Percentiles rank a stretch among this genome's conserved stretches.
phyloP scores from a whole-genome alignment of 2,797 vertebrate genomes.

The Intellagama lesueurii region DNA sequence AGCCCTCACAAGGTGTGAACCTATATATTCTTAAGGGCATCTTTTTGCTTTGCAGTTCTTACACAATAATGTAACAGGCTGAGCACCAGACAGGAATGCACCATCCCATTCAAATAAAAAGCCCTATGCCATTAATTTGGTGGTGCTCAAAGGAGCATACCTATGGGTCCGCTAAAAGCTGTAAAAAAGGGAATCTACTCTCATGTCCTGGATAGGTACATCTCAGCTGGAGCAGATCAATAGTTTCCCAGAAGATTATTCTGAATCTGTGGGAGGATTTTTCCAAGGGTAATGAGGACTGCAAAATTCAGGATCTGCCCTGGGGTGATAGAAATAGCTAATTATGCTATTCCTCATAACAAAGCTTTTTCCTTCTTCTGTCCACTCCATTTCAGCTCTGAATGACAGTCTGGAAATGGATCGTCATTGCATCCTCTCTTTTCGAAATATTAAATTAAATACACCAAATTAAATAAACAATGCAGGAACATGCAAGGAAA shows the following conservation, averaged over 20 bases:
- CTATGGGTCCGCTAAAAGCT: too few relatives aligned
- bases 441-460: background rate
- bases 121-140: background rate
- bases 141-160: too few relatives aligned
- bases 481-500: background rate
- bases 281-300: background rate
- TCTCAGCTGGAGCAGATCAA: background rate
- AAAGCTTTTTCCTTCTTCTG: background rate
- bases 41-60: too few relatives aligned
- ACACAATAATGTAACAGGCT: background rate
- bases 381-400: background rate
- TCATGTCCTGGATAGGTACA: background rate
- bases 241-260: conserved; percentile 2
- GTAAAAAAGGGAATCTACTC: background rate
- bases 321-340: background rate
- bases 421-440: background rate
- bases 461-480: background rate
- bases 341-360: background rate
- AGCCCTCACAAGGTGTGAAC: too few relatives aligned
- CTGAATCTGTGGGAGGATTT: background rate
- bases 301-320: background rate
- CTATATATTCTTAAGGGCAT: too few relatives aligned
- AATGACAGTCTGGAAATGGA: background rate
- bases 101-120: background rate
- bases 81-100: background rate